Base-by-base conservation (phyloP, 2,113 vertebrate species). In the Paraplagusia blochii region DNA sequence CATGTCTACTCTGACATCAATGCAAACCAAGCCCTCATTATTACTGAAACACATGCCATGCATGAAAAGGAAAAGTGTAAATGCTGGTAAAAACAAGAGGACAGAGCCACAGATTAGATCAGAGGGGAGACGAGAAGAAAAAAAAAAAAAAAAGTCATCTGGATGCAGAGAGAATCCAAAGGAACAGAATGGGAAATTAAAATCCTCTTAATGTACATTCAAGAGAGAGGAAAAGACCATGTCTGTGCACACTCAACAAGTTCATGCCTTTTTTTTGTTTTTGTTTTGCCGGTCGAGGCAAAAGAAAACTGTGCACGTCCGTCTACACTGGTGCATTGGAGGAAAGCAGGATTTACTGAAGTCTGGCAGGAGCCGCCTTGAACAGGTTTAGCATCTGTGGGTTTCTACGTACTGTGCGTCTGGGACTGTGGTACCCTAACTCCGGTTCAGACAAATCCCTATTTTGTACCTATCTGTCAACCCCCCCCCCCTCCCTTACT, bases 391-490 rank as follows among this genome's bases (percentile, higher is more conserved):
- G 62, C 18, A 19, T 52, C 38, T 61, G 68, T 49, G 53, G 60
- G 67, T 72, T 49, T 67, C 67, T 65, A 72, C 54, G 4, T 63
- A 66, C 56, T 64, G 57, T 50, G 51, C 55, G 39, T 73, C 69
- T 79, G 77, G 69, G 65, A 76, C 74, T 69, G 71, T 77, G 82
- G 79, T 59, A 71, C 70, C 69, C 62, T 68, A 8, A 79, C 76
- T 77, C 77, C 83, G 80, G 74, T 84, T 85, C 58, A 67, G 68
- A 83, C 72, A 22, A 77, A 80, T 82, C 49, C 29, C 43, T 66
- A 69, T 55, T 50, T 63, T 81, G 67, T 74, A 80, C 70, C 72
- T 9, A 58, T 76, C 63, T 57, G 65, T 54, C 58, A 40, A 55
- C 55, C 39, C 72, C 53, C 50, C 64, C 80, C 60, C 35, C 57